Evolutionary conservation across 2,113 vertebrate genomes (phyloP).

Genomic region (Eclectus roratus): DNA sequence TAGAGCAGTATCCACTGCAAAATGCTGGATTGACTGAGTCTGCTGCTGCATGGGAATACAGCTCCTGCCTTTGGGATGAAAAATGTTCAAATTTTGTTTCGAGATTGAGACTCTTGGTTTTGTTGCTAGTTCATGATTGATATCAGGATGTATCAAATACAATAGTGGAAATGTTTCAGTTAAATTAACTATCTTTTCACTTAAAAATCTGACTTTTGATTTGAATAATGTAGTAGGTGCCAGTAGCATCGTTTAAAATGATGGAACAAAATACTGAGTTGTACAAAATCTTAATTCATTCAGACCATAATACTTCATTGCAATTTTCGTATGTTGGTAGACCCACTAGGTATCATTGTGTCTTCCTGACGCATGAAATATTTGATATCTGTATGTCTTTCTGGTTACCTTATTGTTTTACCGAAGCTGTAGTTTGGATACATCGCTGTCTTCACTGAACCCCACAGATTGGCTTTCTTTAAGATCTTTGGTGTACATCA

Average conservation of each 20-base stretch:
- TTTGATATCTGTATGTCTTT: not conserved
- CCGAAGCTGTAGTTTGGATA: not conserved
- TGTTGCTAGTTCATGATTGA: not conserved
- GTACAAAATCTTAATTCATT: not conserved
- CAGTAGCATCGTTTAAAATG: not conserved
- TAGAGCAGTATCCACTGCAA: not conserved
- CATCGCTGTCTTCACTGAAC: rapidly evolving
- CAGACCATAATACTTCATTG: not conserved
- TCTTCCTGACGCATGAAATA: not conserved
- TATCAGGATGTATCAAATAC: not conserved
- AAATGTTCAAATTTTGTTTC: not conserved
- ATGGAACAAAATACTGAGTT: not conserved
- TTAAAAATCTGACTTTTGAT: not conserved
- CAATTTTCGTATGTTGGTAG: not conserved
- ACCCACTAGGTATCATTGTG: not conserved
- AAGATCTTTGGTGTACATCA: rapidly evolving
- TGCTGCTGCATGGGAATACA: not conserved
- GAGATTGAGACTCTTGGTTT: not conserved
- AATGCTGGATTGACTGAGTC: not conserved
- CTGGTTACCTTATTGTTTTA: not conserved
- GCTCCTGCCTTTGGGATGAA: not conserved
- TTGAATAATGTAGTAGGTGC: not conserved
- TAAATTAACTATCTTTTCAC: not conserved
- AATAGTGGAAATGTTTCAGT: not conserved
- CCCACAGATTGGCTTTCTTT: not conserved